Conservation (phyloP, 2,113 vertebrate genomes). For the Dolichotis patagonum region DNA sequence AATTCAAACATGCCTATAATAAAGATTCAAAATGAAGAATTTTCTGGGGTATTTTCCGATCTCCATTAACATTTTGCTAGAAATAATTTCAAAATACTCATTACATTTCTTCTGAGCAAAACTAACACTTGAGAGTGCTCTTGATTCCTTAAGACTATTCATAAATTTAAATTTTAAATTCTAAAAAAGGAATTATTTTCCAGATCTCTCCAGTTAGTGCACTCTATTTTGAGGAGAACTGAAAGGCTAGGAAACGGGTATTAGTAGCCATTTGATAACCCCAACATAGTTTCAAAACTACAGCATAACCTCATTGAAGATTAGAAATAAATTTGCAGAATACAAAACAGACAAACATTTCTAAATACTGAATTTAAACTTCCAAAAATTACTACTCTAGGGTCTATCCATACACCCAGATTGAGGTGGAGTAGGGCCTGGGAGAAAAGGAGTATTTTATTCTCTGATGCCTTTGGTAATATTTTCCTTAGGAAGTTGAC, state of each 20-base stretch:
- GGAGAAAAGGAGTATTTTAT: background rate
- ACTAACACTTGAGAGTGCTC: background rate
- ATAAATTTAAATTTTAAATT: constrained; percentile 34
- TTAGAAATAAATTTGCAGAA: constrained; percentile 34
- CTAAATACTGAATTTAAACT: constrained; percentile 37
- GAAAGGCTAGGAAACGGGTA: background rate
- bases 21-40: background rate
- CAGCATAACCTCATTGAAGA: background rate
- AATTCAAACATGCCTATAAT: constrained; percentile 18
- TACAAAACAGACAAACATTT: background rate
- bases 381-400: background rate
- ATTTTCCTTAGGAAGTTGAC: background rate
- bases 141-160: constrained; percentile 40
- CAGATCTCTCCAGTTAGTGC: constrained; percentile 35
- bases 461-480: background rate
- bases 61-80: background rate
- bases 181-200: constrained; percentile 37
- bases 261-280: background rate
- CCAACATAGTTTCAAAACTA: background rate
- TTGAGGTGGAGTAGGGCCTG: background rate
- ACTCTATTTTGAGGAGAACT: background rate
- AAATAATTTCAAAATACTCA: constrained; percentile 54
- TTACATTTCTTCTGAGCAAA: constrained; percentile 45
- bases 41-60: background rate
- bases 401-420: background rate